Percentiles rank a stretch among this genome's conserved stretches.
phyloP scores from a whole-genome alignment of 2,888 invertebrate species.

The Zygaena filipendulae region DNA sequence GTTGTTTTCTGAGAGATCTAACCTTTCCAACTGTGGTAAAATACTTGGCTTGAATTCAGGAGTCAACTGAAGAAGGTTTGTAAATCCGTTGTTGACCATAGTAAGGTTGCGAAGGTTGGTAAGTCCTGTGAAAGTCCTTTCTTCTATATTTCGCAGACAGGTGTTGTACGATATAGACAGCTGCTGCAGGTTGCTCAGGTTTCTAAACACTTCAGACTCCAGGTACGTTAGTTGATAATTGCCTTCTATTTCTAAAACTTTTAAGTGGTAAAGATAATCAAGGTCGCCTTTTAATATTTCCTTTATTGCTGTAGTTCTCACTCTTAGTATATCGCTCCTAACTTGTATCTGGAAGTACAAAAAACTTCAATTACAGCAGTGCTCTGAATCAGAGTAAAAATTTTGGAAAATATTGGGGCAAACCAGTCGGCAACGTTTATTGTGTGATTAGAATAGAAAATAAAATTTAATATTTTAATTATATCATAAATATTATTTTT shows the following conservation, averaged over 20 bases:
- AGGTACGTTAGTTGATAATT: slow-evolving; percentile 60
- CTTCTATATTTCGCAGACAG: slow-evolving; percentile 44
- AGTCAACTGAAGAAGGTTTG: slow-evolving; percentile 44
- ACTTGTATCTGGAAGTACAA: slow-evolving; percentile 39
- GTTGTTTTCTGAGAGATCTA: slow-evolving; percentile 65
- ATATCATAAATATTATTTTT: no score
- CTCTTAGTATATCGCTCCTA: slow-evolving; percentile 40
- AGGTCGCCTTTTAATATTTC: slow-evolving; percentile 50
- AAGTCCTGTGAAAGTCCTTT: slow-evolving; percentile 59
- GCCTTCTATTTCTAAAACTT: slow-evolving; percentile 60
- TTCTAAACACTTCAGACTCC: slow-evolving; percentile 54
- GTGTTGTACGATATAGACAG: slow-evolving; percentile 68
- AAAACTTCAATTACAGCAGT: slow-evolving; percentile 2
- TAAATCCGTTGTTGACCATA: slow-evolving; percentile 67
- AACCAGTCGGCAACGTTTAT: no score
- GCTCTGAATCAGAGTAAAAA: neutral
- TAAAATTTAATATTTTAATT: no score
- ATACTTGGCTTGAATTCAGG: slow-evolving; percentile 41
- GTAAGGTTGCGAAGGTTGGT: slow-evolving; percentile 52
- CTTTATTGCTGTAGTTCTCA: slow-evolving; percentile 59
- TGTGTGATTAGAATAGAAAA: no score
- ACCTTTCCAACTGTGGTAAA: slow-evolving; percentile 48
- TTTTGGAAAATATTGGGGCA: no score
- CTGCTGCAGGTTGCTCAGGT: slow-evolving; percentile 51
- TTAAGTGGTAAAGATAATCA: slow-evolving; percentile 36